Evolutionary conservation across 1,140 invertebrate species (phyloP).

Genomic region (Drosophila busckii): DNA sequence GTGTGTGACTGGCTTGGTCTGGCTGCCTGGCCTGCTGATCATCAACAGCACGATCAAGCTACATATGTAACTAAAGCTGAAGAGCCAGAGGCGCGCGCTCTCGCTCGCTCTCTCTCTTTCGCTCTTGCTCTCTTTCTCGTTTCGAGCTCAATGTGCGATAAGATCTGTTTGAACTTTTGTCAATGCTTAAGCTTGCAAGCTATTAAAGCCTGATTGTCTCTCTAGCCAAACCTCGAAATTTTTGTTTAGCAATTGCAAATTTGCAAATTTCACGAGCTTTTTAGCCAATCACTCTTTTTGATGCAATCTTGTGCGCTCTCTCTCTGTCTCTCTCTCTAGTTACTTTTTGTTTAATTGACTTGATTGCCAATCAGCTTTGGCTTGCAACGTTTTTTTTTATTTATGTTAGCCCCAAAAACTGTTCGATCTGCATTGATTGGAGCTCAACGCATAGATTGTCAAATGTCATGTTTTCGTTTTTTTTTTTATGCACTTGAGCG

Average conservation of each 20-base stretch:
- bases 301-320: neutral
- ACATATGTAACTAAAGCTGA: constrained; percentile 27
- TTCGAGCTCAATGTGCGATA: constrained; percentile 37
- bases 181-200: constrained; percentile 8
- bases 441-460: constrained; percentile 27
- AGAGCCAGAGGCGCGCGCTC: constrained; percentile 31
- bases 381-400: constrained; percentile 28
- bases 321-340: constrained; percentile 24
- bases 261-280: constrained; percentile 41
- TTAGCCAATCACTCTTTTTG: constrained; percentile 1
- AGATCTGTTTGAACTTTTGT: constrained; percentile 53
- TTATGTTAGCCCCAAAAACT: constrained; percentile 31
- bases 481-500: constrained; percentile 38
- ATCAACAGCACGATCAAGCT: constrained; percentile 63
- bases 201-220: constrained; percentile 12
- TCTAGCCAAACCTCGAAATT: constrained; percentile 24
- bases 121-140: constrained; percentile 7
- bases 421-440: constrained; percentile 17
- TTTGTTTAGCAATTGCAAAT: constrained; percentile 34
- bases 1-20: neutral
- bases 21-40: constrained; percentile 33
- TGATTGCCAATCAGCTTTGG: constrained; percentile 66
- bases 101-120: constrained; percentile 7
- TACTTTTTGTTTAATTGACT: constrained; percentile 77
- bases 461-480: constrained; percentile 51